Evolutionary conservation across 2,888 invertebrate genomes (phyloP).

Genomic region (Plagodis dolabraria): DNA sequence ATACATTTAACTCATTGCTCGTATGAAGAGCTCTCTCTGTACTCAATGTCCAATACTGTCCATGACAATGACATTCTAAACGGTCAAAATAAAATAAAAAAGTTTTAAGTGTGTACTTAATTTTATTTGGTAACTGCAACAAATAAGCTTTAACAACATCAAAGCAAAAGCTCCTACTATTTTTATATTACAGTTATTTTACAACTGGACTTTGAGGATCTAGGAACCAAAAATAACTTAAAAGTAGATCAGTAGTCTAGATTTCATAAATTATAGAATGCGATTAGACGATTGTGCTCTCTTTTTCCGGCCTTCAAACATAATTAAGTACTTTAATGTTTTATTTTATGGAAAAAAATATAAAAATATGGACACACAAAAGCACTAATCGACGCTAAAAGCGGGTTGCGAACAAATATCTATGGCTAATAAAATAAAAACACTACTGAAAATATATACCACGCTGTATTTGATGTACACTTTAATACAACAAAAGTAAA

Average conservation of each 20-base stretch:
- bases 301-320: constrained; percentile 28
- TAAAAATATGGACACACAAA: constrained; percentile 44
- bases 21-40: no score
- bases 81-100: constrained; percentile 53
- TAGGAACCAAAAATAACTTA: constrained; percentile 35
- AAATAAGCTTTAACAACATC: constrained; percentile 66
- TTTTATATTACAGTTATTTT: constrained; percentile 47
- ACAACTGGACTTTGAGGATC: constrained; percentile 32
- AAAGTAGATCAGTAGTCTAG: constrained; percentile 17
- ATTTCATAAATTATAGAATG: constrained; percentile 7
- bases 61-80: background rate
- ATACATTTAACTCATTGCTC: no score
- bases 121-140: constrained; percentile 81
- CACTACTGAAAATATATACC: constrained; percentile 67
- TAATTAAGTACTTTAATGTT: constrained; percentile 51
- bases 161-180: constrained; percentile 52
- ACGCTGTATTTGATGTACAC: constrained; percentile 78
- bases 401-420: constrained; percentile 60
- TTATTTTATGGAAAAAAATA: constrained; percentile 46
- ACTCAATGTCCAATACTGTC: no score
- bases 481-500: constrained; percentile 70
- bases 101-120: constrained; percentile 63
- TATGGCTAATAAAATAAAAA: constrained; percentile 63
- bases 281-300: constrained; percentile 25
- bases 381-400: constrained; percentile 77